Percentiles rank a stretch among this genome's conserved stretches.
Evolutionary conservation across 2,113 vertebrate species (phyloP).

Genomic region (Engraulis encrasicolus): DNA sequence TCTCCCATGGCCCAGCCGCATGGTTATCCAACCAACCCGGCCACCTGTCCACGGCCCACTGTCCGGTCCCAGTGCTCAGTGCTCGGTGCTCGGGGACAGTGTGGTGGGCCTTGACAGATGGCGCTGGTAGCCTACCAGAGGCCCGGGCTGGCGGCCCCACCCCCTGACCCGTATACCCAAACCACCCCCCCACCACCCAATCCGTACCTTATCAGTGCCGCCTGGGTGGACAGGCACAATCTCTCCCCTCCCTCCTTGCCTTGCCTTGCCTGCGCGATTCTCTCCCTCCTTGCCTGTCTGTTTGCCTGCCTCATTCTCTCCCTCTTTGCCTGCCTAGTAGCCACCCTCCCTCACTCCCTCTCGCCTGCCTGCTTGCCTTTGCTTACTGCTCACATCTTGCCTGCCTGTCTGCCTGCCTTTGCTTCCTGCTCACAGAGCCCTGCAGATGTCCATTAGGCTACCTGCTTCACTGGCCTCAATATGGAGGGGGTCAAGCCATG

Average conservation of each 20-base stretch:
- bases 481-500: not conserved
- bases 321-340: slow-evolving; percentile 15
- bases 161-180: slow-evolving; percentile 56
- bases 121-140: slow-evolving; percentile 64
- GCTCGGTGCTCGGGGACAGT: slow-evolving; percentile 55
- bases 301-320: not conserved
- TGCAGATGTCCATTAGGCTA: slow-evolving; percentile 6
- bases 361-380: no score
- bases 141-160: slow-evolving; percentile 61
- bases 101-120: slow-evolving; percentile 73
- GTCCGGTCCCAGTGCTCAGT: no score
- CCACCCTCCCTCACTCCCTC: not conserved
- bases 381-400: not conserved
- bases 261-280: not conserved
- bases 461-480: not conserved
- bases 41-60: slow-evolving; percentile 74
- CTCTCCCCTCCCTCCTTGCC: slow-evolving; percentile 43
- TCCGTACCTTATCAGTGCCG: slow-evolving; percentile 70
- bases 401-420: no score
- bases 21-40: slow-evolving; percentile 57
- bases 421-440: not conserved
- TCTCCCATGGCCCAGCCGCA: slow-evolving; percentile 39
- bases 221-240: slow-evolving; percentile 70
- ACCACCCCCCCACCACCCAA: slow-evolving; percentile 58
- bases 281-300: slow-evolving; percentile 9